Evolutionary conservation across 2,113 vertebrate genomes (phyloP).

Genomic region (Alligator sinensis): DNA sequence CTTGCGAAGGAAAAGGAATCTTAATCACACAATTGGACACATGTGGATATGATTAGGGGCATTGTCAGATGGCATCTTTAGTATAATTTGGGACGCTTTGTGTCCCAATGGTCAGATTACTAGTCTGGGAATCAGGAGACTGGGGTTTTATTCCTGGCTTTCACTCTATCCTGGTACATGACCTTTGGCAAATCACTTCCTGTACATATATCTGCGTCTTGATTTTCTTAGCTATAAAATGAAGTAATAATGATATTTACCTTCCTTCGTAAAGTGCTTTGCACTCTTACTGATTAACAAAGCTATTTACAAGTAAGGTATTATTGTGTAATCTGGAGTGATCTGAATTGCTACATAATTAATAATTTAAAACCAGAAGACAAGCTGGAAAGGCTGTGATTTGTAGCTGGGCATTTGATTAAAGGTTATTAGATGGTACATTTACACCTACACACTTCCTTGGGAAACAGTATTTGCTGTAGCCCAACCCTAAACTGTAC

Average conservation of each 20-base stretch:
- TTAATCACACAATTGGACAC: not conserved
- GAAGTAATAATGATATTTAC: not conserved
- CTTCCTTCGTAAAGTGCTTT: not conserved
- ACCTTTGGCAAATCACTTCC: no score
- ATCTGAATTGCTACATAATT: not conserved
- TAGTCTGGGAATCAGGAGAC: no score
- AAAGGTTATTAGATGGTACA: constrained; percentile 41
- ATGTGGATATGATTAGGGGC: not conserved
- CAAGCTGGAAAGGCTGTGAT: not conserved
- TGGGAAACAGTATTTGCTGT: constrained; percentile 30
- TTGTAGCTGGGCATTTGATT: not conserved
- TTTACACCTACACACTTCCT: not conserved
- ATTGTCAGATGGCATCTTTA: not conserved
- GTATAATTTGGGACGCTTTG: no score
- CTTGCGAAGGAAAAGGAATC: not conserved
- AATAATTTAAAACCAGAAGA: not conserved
- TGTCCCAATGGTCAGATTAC: no score
- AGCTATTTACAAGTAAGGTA: not conserved
- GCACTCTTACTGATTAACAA: not conserved
- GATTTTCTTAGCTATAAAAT: no score
- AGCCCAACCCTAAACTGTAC: not conserved
- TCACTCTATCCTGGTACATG: no score
- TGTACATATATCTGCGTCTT: no score
- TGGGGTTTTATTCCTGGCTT: no score
- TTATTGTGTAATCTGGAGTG: not conserved